These are phyloP conservation scores for Scaptomyza polygonia DNA, from an alignment of 2,888 invertebrate genomes.

Conservation along the genomic window DNA sequence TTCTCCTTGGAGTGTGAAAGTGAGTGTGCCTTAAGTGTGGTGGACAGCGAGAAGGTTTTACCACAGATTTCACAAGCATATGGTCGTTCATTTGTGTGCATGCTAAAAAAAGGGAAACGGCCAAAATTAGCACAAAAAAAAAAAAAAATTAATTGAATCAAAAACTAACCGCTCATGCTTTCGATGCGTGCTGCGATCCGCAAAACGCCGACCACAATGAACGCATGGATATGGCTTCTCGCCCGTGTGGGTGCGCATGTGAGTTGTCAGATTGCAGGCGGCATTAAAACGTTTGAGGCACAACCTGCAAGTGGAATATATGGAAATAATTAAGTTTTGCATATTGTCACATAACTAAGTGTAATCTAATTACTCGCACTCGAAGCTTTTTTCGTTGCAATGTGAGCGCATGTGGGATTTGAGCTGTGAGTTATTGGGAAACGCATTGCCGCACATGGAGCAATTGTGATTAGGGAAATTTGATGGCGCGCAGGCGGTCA, in stretches of 20 bases:
- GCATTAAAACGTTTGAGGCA: slow-evolving; percentile 73
- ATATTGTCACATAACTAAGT: too few species aligned
- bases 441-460: slow-evolving; percentile 46
- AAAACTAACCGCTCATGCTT: slow-evolving; percentile 81
- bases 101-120: slow-evolving; percentile 43
- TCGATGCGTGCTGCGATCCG: slow-evolving; percentile 82
- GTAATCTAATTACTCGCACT: slow-evolving; percentile 58
- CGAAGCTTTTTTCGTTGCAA: slow-evolving; percentile 40
- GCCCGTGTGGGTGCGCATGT: slow-evolving; percentile 80
- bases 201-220: slow-evolving; percentile 77
- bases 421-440: slow-evolving; percentile 32
- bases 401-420: slow-evolving; percentile 52
- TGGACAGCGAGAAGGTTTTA: slow-evolving; percentile 79
- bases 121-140: neutral
- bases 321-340: neutral
- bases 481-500: slow-evolving; percentile 34
- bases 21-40: slow-evolving; percentile 77
- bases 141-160: neutral
- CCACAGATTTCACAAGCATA: slow-evolving; percentile 72
- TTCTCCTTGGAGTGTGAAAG: slow-evolving; percentile 79
- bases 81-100: slow-evolving; percentile 82
- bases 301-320: slow-evolving; percentile 45
- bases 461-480: slow-evolving; percentile 40
- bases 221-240: slow-evolving; percentile 76
- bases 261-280: slow-evolving; percentile 74